phyloP scores from a whole-genome alignment of 1,140 invertebrate genomes.

The Lethocerus indicus region DNA sequence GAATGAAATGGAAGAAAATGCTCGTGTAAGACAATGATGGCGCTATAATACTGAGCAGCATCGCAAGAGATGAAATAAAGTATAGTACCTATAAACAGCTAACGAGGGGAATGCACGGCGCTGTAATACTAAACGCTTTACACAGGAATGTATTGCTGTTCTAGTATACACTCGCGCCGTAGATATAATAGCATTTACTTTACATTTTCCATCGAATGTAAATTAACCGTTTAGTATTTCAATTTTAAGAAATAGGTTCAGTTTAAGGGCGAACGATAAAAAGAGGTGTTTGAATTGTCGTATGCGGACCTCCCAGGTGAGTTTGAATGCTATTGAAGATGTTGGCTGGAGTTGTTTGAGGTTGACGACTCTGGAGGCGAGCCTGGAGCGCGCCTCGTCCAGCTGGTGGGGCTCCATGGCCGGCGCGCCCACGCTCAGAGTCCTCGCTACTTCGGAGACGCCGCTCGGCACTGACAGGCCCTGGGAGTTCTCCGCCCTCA shows the following conservation, averaged over 20 bases:
- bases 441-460: conserved; percentile 45
- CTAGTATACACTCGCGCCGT: no score
- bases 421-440: conserved; percentile 42
- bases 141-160: no score
- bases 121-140: no score
- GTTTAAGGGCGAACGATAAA: neutral
- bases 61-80: no score
- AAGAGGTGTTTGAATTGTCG: neutral
- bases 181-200: no score
- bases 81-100: no score
- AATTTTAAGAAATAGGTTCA: neutral
- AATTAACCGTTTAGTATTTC: no score
- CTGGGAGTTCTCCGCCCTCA: conserved; percentile 74
- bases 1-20: no score
- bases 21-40: no score
- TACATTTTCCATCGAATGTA: no score
- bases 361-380: conserved; percentile 67
- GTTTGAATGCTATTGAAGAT: conserved; percentile 61
- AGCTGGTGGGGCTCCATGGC: conserved; percentile 62
- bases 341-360: conserved; percentile 57
- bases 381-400: conserved; percentile 54
- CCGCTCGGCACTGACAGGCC: conserved; percentile 55
- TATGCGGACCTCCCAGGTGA: conserved; percentile 45
- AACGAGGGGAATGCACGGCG: no score
- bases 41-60: no score